These are phyloP conservation scores for Liparis tanakae DNA, from an alignment of 2,797 vertebrate species.

Conservation along the genomic window DNA sequence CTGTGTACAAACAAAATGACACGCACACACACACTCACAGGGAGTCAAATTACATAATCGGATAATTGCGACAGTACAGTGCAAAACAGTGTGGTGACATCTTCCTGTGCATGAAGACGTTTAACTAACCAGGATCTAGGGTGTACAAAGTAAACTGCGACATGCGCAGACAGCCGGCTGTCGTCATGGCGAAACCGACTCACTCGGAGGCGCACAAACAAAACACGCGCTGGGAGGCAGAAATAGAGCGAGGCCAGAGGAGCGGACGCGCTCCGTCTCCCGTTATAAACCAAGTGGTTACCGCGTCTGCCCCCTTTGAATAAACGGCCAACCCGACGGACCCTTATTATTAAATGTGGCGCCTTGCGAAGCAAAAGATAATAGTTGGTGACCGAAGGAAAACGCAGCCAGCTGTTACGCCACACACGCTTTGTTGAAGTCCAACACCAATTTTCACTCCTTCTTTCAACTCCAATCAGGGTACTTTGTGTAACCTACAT, in stretches of 20 bases:
- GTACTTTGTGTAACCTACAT: constrained; percentile 43
- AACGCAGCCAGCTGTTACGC: neutral
- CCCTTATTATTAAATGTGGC: neutral
- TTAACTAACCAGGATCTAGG: neutral
- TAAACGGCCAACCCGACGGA: neutral
- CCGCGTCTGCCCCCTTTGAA: constrained; percentile 2
- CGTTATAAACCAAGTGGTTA: neutral
- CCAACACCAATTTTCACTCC: neutral
- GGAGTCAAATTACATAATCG: constrained; percentile 18
- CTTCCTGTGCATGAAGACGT: neutral
- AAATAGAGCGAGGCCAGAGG: neutral
- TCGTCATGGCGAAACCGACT: constrained; percentile 1
- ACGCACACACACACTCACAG: neutral
- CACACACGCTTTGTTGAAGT: constrained; percentile 8
- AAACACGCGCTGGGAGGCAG: neutral
- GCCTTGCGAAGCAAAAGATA: neutral
- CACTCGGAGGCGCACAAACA: constrained; percentile 17
- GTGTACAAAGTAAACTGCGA: constrained; percentile 9
- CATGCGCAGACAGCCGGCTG: neutral
- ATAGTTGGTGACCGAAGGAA: neutral
- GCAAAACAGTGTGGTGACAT: too few species aligned
- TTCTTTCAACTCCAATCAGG: neutral
- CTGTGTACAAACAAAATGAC: constrained; percentile 15
- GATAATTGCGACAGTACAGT: too few species aligned
- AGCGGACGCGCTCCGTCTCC: neutral